Percentiles rank a stretch among this genome's conserved stretches.
phyloP scores from a whole-genome alignment of 2,797 vertebrate genomes.

The Denticeps clupeoides region DNA sequence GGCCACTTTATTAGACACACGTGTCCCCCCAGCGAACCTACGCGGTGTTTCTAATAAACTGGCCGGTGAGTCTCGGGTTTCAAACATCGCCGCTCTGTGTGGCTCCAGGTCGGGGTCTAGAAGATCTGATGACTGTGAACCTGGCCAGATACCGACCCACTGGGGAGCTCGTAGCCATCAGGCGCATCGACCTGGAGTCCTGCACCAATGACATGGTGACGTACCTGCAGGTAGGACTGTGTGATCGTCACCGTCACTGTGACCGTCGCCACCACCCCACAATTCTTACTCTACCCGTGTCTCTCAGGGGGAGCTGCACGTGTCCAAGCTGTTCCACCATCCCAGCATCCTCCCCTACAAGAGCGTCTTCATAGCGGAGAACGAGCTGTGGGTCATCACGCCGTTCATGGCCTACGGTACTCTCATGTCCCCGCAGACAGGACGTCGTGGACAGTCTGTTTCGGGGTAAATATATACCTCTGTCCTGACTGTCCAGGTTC shows the following conservation, averaged over 20 bases:
- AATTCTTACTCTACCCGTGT: conserved; percentile 13
- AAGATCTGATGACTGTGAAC: conserved; percentile 89
- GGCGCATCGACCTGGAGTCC: conserved; percentile 84
- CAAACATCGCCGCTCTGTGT: too few relatives aligned
- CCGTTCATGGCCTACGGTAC: conserved; percentile 96
- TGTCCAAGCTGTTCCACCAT: conserved; percentile 92
- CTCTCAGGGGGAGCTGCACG: conserved; percentile 82
- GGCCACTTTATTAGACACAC: too few relatives aligned
- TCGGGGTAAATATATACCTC: not conserved
- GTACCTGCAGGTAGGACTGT: conserved; percentile 75
- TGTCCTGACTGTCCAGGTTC: conserved; percentile 68
- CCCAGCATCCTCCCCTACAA: conserved; percentile 88
- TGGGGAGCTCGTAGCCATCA: conserved; percentile 78
- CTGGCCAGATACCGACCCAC: conserved; percentile 80
- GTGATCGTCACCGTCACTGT: not conserved
- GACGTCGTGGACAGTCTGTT: too few relatives aligned
- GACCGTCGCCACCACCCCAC: not conserved
- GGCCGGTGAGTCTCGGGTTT: too few relatives aligned
- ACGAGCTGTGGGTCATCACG: conserved; percentile 93
- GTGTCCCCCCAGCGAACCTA: too few relatives aligned
- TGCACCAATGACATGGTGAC: conserved; percentile 96
- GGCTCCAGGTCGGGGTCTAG: conserved; percentile 77
- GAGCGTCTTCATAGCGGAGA: conserved; percentile 89
- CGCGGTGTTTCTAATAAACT: too few relatives aligned
- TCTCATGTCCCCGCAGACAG: conserved; percentile 23